phyloP scores from a whole-genome alignment of 2,113 vertebrate species.

The Mystacornis crossleyi region DNA sequence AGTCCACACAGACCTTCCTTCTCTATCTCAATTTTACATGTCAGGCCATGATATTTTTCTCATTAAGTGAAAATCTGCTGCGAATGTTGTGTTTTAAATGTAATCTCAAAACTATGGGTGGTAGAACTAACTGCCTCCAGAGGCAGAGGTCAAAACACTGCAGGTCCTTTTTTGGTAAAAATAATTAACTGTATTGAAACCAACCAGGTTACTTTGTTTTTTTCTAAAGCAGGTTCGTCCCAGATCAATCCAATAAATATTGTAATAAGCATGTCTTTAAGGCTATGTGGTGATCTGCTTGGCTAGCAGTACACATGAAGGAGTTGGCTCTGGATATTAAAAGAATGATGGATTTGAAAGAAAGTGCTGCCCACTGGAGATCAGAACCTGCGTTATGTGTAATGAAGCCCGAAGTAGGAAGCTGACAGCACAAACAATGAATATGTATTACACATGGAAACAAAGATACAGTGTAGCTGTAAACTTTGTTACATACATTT shows the following conservation, averaged over 20 bases:
- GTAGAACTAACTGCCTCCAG: neutral
- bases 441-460: neutral
- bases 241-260: neutral
- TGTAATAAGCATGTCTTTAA: neutral
- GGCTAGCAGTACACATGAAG: neutral
- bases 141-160: neutral
- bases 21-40: neutral
- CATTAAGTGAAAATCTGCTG: neutral
- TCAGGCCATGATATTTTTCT: neutral
- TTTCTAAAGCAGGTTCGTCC: neutral
- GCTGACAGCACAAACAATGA: neutral
- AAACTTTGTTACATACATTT: neutral
- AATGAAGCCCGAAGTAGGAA: neutral
- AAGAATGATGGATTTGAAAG: neutral
- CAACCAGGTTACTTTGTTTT: neutral
- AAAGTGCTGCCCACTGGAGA: neutral
- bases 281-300: neutral
- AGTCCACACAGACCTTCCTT: accelerated
- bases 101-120: neutral
- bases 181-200: neutral
- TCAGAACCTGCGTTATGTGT: neutral
- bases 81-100: neutral
- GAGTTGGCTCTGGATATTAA: neutral
- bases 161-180: neutral
- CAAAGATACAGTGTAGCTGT: neutral